Percentiles rank a stretch among this genome's conserved stretches.
phyloP scores from a whole-genome alignment of 2,797 vertebrate species.

The Clarias platycephalus region DNA sequence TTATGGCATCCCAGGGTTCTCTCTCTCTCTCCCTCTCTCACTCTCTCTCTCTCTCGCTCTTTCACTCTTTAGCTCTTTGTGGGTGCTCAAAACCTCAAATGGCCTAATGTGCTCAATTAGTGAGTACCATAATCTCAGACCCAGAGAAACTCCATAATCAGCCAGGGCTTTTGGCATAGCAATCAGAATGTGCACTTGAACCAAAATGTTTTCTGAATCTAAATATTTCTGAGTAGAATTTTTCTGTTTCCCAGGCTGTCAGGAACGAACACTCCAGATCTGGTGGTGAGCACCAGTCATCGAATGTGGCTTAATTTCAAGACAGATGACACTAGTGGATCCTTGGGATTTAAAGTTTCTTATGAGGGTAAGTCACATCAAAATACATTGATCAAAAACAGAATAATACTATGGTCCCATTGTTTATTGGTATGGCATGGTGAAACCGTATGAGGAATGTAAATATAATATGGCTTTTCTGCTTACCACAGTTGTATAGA shows the following conservation, averaged over 20 bases:
- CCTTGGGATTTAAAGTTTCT: slow-evolving; percentile 93
- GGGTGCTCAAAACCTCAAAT: slow-evolving; percentile 40
- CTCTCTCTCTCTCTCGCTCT: slow-evolving; percentile 17
- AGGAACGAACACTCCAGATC: slow-evolving; percentile 90
- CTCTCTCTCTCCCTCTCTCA: slow-evolving; percentile 29
- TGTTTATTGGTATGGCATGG: neutral
- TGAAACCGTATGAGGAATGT: too few species aligned
- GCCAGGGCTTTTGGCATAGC: slow-evolving; percentile 21
- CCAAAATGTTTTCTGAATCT: slow-evolving; percentile 14
- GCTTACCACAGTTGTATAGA: too few species aligned
- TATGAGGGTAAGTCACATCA: slow-evolving; percentile 83
- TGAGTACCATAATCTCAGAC: slow-evolving; percentile 37
- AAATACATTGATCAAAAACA: neutral
- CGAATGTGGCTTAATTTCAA: slow-evolving; percentile 99
- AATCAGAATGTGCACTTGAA: slow-evolving; percentile 1
- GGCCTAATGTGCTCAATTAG: slow-evolving; percentile 55
- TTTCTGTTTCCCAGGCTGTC: slow-evolving; percentile 79
- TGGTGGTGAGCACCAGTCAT: slow-evolving; percentile 95
- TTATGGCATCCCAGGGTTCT: slow-evolving; percentile 32
- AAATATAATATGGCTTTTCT: neutral
- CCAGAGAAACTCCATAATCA: slow-evolving; percentile 33
- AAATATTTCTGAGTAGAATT: too few species aligned
- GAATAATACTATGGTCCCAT: neutral
- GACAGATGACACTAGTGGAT: slow-evolving; percentile 92
- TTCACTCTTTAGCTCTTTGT: slow-evolving; percentile 26